Conservation (phyloP, 2,113 vertebrate genomes). For the Ariopsis seemanni region DNA sequence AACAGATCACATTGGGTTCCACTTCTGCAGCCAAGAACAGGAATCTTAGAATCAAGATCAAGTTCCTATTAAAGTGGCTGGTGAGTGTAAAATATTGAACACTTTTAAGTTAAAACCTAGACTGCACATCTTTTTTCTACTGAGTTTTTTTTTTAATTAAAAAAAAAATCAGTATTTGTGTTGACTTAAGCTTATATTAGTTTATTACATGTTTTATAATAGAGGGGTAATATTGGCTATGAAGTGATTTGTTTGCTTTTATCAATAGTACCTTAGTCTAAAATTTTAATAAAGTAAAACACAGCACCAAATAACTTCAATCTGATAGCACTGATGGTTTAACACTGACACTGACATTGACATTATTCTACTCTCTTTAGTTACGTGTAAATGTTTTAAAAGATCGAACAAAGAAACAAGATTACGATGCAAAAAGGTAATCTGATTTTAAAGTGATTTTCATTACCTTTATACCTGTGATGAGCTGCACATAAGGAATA, state of each 20-base stretch:
- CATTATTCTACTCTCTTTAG: neutral
- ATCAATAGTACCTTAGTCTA: neutral
- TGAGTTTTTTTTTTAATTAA: neutral
- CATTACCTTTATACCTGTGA: neutral
- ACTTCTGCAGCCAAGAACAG: too few relatives aligned
- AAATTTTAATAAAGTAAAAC: neutral
- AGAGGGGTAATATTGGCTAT: neutral
- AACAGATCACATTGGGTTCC: too few relatives aligned
- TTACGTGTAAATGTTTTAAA: neutral
- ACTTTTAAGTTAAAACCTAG: neutral
- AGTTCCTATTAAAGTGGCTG: too few relatives aligned
- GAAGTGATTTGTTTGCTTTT: neutral
- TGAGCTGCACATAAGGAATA: neutral
- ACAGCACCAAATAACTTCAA: neutral
- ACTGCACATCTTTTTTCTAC: neutral
- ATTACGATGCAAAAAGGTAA: neutral
- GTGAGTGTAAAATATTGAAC: neutral
- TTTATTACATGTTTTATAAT: neutral
- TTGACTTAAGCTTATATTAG: neutral
- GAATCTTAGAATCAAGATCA: too few relatives aligned
- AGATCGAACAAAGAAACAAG: neutral
- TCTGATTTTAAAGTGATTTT: neutral
- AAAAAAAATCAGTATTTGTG: neutral
- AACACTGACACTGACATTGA: too few relatives aligned
- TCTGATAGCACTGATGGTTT: neutral